A percentile compares a stretch with the other conserved stretches of the same genome.
These are phyloP conservation scores for Lacanobia oleracea DNA, from an alignment of 2,888 invertebrate species.

Conservation along the genomic window DNA sequence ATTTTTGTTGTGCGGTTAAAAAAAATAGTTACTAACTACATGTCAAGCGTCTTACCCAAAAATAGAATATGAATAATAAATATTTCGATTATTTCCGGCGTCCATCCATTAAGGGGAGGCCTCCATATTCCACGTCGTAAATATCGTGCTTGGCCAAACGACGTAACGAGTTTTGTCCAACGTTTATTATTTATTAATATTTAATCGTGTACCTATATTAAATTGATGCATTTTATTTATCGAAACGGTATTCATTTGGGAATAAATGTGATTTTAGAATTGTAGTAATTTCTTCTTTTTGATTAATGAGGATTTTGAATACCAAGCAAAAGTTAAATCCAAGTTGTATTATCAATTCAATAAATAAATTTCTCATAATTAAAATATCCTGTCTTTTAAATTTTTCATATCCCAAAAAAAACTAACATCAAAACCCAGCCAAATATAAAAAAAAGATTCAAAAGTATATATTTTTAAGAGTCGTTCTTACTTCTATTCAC, in stretches of 20 bases:
- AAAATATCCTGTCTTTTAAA: neutral
- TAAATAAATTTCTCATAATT: neutral
- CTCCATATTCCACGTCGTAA: slow-evolving; percentile 33
- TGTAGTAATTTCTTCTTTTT: neutral
- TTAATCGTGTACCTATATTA: neutral
- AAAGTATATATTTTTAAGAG: slow-evolving; percentile 4
- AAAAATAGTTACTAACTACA: slow-evolving; percentile 1
- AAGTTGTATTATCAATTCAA: too few species aligned
- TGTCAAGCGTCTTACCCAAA: slow-evolving; percentile 22
- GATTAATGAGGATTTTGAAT: neutral
- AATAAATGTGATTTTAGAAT: neutral
- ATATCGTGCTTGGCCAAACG: slow-evolving; percentile 36
- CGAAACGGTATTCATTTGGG: neutral
- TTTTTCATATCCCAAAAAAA: too few species aligned
- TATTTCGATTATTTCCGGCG: slow-evolving; percentile 48
- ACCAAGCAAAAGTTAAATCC: too few species aligned
- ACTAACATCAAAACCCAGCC: neutral
- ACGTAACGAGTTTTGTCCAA: slow-evolving; percentile 31
- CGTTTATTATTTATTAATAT: slow-evolving; percentile 38
- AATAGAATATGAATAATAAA: slow-evolving; percentile 57
- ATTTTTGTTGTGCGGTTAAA: slow-evolving; percentile 6
- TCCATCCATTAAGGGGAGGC: slow-evolving; percentile 27
- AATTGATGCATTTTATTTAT: slow-evolving; percentile 16
- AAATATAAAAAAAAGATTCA: slow-evolving; percentile 8
- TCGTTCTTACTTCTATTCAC: neutral